phyloP scores from a whole-genome alignment of 2,113 vertebrate genomes.

The Sclerurus mexicanus region DNA sequence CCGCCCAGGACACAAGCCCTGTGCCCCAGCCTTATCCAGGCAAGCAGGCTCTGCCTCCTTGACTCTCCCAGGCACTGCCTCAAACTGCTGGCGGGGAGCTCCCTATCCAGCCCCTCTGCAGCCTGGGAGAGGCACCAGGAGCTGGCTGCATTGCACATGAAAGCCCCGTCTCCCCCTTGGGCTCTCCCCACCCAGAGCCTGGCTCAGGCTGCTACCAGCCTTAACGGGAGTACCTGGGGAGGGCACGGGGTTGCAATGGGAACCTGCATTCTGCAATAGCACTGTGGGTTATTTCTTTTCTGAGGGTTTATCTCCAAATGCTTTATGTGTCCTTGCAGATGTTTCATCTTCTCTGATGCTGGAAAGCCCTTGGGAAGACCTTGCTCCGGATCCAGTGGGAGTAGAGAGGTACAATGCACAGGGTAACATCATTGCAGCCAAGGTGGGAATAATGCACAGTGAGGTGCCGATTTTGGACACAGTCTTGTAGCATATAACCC shows the following conservation, averaged over 20 bases:
- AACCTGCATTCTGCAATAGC: background rate
- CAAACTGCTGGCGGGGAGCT: background rate
- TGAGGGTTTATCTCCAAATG: background rate
- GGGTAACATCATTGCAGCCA: background rate
- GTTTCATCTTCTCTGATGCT: background rate
- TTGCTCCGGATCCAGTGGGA: fast-evolving
- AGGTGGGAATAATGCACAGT: background rate
- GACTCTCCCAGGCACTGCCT: fast-evolving
- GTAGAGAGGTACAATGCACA: fast-evolving
- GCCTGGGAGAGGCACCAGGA: background rate
- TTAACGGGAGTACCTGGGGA: fast-evolving
- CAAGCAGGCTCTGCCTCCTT: background rate
- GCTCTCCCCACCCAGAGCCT: background rate
- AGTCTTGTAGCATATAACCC: background rate
- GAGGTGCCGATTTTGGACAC: background rate
- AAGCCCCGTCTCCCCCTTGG: background rate
- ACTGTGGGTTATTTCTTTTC: background rate
- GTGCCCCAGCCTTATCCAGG: background rate
- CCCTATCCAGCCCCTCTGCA: background rate
- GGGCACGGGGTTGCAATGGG: fast-evolving
- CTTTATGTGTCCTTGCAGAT: background rate
- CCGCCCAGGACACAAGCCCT: fast-evolving
- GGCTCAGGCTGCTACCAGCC: background rate
- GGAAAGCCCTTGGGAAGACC: background rate
- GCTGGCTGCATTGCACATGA: fast-evolving